phyloP scores from a whole-genome alignment of 2,888 invertebrate genomes.

The Cactoblastis cactorum region DNA sequence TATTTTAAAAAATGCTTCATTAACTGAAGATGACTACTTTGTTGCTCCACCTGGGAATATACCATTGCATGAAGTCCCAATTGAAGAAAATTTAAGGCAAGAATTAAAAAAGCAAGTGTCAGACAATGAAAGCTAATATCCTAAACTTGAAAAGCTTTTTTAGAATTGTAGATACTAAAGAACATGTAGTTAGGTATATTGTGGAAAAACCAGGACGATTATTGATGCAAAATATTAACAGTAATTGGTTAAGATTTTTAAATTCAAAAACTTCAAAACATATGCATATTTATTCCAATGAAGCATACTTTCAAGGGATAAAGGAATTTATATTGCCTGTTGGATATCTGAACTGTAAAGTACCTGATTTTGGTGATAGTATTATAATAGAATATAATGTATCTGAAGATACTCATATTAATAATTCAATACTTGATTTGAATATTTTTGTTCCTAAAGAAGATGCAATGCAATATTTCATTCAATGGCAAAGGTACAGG shows the following conservation, averaged over 20 bases:
- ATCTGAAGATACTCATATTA: slow-evolving; percentile 26
- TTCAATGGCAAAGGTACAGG: slow-evolving; percentile 86
- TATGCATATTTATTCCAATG: slow-evolving; percentile 46
- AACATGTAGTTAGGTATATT: slow-evolving; percentile 31
- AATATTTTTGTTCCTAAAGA: slow-evolving; percentile 63
- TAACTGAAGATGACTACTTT: slow-evolving; percentile 93
- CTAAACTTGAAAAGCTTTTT: slow-evolving; percentile 52
- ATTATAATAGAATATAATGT: slow-evolving; percentile 30
- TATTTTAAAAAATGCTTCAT: slow-evolving; percentile 85
- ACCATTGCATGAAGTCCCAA: slow-evolving; percentile 79
- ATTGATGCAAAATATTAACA: slow-evolving; percentile 53
- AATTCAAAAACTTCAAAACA: slow-evolving; percentile 47
- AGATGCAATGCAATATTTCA: slow-evolving; percentile 82
- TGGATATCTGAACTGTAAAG: slow-evolving; percentile 38
- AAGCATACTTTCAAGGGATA: slow-evolving; percentile 18
- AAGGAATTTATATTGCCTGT: slow-evolving; percentile 27
- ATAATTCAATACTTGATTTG: slow-evolving; percentile 46
- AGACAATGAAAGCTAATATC: slow-evolving; percentile 62
- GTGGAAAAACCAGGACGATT: slow-evolving; percentile 49
- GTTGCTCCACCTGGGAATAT: slow-evolving; percentile 94
- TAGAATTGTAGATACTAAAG: slow-evolving; percentile 30
- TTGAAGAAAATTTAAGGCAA: slow-evolving; percentile 29
- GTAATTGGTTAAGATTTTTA: slow-evolving; percentile 55
- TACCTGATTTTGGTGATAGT: slow-evolving; percentile 27
- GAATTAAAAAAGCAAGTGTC: slow-evolving; percentile 34